These are phyloP conservation scores for Gymnocheta viridis DNA, from an alignment of 2,888 invertebrate genomes.

Conservation along the genomic window DNA sequence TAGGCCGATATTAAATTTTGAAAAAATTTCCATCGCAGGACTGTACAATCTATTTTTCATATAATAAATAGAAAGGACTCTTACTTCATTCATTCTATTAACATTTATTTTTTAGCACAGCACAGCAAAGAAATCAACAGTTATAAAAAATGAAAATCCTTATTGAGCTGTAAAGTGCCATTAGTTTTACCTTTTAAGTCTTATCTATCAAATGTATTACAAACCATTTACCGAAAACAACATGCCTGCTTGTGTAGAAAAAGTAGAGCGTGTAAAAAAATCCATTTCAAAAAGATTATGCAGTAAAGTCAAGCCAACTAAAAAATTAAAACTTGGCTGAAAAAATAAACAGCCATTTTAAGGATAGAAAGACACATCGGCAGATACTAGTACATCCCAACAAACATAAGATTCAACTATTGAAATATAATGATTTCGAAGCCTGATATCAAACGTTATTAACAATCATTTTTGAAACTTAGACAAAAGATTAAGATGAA, in stretches of 20 bases:
- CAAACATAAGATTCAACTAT: background rate
- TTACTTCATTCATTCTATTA: too few relatives aligned
- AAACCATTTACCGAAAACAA: constrained; percentile 37
- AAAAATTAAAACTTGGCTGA: constrained; percentile 59
- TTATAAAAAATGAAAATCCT: background rate
- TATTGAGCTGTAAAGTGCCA: background rate
- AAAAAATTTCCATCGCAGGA: too few relatives aligned
- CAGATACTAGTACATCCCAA: background rate
- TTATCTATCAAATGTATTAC: constrained; percentile 3
- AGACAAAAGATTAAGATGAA: too few relatives aligned
- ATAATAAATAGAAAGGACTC: too few relatives aligned
- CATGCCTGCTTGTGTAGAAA: background rate
- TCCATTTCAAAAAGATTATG: constrained; percentile 52
- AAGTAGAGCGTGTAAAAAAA: constrained; percentile 37
- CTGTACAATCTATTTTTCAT: too few relatives aligned
- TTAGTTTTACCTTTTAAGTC: background rate
- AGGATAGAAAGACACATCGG: background rate
- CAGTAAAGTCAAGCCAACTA: constrained; percentile 56
- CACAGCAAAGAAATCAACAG: background rate
- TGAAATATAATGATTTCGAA: background rate
- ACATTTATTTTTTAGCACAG: background rate
- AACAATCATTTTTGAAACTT: too few relatives aligned
- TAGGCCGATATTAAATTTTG: too few relatives aligned
- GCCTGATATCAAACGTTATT: too few relatives aligned
- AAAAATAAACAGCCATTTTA: constrained; percentile 37